Evolutionary conservation across 2,113 vertebrate species (phyloP).

Genomic region (Aptenodytes patagonicus): DNA sequence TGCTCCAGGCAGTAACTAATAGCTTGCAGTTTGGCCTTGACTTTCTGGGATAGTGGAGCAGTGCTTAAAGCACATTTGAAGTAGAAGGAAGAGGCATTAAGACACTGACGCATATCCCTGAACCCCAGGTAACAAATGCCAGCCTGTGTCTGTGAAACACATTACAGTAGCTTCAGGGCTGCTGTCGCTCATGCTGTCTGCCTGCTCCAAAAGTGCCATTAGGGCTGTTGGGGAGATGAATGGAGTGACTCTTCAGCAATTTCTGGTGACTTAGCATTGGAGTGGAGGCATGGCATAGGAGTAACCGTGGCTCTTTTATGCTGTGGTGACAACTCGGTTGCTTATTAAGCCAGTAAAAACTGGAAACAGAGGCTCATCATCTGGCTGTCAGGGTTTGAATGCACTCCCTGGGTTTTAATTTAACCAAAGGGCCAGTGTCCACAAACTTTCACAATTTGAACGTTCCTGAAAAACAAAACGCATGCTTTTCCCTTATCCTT

Average conservation of each 20-base stretch:
- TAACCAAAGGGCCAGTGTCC: not conserved
- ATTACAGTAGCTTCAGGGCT: not conserved
- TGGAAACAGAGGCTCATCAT: not conserved
- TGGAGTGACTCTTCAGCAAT: not conserved
- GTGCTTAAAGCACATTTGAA: not conserved
- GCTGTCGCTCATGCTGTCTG: not conserved
- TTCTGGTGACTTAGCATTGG: not conserved
- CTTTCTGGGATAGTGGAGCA: not conserved
- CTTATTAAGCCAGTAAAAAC: not conserved
- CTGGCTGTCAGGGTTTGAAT: not conserved
- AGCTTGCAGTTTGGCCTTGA: not conserved
- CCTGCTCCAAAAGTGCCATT: not conserved
- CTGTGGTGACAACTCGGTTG: not conserved
- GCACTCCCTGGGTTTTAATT: not conserved
- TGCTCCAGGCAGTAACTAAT: not conserved
- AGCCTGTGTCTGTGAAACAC: not conserved
- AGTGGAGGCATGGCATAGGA: not conserved
- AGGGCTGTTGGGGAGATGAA: not conserved
- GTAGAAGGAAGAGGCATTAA: not conserved
- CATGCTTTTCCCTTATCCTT: not conserved
- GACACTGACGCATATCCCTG: not conserved
- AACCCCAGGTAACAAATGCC: conserved; percentile 28
- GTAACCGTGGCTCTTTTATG: not conserved
- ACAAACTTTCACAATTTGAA: not conserved
- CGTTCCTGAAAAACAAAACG: not conserved